Evolutionary conservation across 2,113 vertebrate species (phyloP).

Genomic region (Smithornis capensis): DNA sequence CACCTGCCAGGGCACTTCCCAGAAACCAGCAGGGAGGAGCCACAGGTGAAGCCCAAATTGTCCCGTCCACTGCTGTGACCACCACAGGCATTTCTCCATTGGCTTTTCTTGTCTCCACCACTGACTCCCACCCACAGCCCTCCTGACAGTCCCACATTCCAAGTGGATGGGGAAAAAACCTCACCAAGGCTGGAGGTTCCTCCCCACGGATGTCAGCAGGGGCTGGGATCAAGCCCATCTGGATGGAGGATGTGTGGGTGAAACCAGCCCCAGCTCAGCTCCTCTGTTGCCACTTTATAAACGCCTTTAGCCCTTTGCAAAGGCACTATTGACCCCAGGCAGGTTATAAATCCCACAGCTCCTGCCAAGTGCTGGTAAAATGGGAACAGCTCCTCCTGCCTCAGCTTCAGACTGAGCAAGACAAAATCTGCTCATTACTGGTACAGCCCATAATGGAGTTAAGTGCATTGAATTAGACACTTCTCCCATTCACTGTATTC

Average conservation of each 20-base stretch:
- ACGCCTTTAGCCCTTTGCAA: accelerated
- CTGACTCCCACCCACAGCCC: too few relatives aligned
- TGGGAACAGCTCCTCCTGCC: not conserved
- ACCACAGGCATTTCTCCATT: not conserved
- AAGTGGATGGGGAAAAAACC: not conserved
- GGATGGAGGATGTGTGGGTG: accelerated
- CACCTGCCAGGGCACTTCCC: accelerated
- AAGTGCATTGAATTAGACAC: not conserved
- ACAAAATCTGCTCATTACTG: not conserved
- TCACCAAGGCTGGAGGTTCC: not conserved
- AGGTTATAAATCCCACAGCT: not conserved
- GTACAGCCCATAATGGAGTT: not conserved
- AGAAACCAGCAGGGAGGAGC: not conserved
- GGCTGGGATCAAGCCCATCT: not conserved
- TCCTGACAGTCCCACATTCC: accelerated
- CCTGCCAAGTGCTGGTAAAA: not conserved
- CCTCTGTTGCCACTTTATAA: accelerated
- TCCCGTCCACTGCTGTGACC: accelerated
- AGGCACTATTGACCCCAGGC: not conserved
- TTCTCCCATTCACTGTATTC: not conserved
- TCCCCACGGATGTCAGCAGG: accelerated
- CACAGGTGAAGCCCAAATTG: accelerated
- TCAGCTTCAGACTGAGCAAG: accelerated
- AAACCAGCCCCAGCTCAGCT: not conserved
- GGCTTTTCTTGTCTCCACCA: not conserved